Evolutionary conservation across 1,140 invertebrate genomes (phyloP).

Genomic region (Trichonephila clavata): DNA sequence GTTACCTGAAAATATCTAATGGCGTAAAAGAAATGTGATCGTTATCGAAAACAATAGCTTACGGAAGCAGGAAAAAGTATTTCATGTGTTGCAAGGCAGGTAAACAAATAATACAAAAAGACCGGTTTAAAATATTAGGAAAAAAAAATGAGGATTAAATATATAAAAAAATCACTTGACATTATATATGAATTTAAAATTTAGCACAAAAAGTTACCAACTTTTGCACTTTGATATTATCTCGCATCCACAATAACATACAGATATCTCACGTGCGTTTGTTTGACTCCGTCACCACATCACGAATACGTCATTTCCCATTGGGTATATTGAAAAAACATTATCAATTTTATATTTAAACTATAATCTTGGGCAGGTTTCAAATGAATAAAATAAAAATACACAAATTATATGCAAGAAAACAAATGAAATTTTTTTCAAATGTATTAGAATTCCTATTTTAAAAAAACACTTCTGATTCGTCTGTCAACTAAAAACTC

Average conservation of each 20-base stretch:
- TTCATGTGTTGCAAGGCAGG: not conserved
- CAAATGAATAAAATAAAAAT: not conserved
- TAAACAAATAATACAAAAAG: constrained; percentile 7
- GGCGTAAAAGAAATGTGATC: not conserved
- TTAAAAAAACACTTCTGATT: not conserved
- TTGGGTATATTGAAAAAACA: not conserved
- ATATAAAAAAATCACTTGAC: not conserved
- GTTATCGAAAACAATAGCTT: not conserved
- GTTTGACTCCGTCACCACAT: constrained; percentile 74
- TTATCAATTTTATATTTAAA: not conserved
- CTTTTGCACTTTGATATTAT: constrained; percentile 34
- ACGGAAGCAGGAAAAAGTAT: constrained; percentile 65
- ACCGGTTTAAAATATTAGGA: not conserved
- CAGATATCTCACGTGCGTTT: constrained; percentile 73
- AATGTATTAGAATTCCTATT: not conserved
- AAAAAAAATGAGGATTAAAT: not conserved
- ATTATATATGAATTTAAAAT: not conserved
- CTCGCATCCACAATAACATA: constrained; percentile 22
- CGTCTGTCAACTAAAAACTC: constrained; percentile 3
- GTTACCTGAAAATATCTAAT: not conserved
- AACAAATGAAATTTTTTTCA: not conserved
- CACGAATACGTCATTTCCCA: constrained; percentile 65
- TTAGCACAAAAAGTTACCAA: not conserved
- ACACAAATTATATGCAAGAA: not conserved
- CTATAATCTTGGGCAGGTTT: not conserved